Evolutionary conservation across 2,113 vertebrate genomes (phyloP).

Genomic region (Acrocephalus arundinaceus): DNA sequence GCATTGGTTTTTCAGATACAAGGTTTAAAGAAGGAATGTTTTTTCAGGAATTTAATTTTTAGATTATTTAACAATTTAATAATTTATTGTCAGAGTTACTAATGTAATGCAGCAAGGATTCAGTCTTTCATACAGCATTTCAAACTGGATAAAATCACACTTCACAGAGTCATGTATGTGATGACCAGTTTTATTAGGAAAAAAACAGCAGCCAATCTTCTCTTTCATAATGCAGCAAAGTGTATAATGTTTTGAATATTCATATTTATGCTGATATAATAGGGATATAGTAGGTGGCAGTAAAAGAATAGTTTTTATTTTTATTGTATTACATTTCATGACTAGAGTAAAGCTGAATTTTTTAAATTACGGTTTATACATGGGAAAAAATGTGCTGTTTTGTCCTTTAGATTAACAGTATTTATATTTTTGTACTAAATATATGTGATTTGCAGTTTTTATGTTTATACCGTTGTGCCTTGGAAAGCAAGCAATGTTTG

Average conservation of each 20-base stretch:
- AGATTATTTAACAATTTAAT: background rate
- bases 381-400: background rate
- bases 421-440: constrained; percentile 47
- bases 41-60: background rate
- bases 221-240: background rate
- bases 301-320: background rate
- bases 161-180: background rate
- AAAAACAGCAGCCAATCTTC: background rate
- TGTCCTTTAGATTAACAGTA: background rate
- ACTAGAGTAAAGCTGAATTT: background rate
- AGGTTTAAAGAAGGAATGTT: background rate
- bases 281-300: background rate
- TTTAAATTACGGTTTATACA: background rate
- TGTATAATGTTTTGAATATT: background rate
- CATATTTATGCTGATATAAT: background rate
- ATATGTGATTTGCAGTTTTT: background rate
- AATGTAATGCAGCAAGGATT: background rate
- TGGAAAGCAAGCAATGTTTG: background rate
- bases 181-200: background rate
- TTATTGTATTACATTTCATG: background rate
- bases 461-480: constrained; percentile 15
- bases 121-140: background rate
- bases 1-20: background rate
- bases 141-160: background rate
- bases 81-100: background rate